Evolutionary conservation across 2,797 vertebrate genomes (phyloP), one percentile per base, ranked within the genome.

Genomic region (Anguilla megastoma): DNA sequence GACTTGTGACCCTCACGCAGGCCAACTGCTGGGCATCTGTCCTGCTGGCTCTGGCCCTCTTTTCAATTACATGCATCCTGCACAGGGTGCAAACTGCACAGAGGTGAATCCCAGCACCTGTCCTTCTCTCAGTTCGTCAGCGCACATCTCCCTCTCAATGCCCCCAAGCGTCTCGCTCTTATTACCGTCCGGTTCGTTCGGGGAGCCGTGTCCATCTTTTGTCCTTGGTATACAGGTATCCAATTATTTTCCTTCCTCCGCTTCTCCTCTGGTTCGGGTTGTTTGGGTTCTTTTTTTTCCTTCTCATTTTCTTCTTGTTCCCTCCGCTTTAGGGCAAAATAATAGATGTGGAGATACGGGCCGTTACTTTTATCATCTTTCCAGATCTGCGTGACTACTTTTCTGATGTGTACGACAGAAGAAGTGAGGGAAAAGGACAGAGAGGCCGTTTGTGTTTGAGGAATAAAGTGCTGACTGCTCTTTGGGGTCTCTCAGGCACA

Each of bases 151-250:
- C 5, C 79, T 69, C 79, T 24, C 45, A 3, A 45, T 48, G 24
- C 21, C 79, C 79, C 45, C 16, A 45, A 50, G 79, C 79, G n/a
- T 2, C 45, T 82, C 4, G 7, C 79, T 48, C 45, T n/a, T n/a
- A 50, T 50, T 82, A 27, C 41, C 45, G 24, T 48, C 79, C 7
- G n/a, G 63, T 7, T 50, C 45, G 0, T 10, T 50, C 79, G 9
- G 5, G 50, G 21, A 82, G 79, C 45, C 24, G 18, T 50, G 41
- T n/a, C n/a, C 79, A 8, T 82, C 45, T 27, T 45, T 82, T 50
- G 45, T 82, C 79, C 79, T 82, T 82, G 79, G 41, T 82, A n/a
- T n/a, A 50, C 45, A 82, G 79, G 79, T 48, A 50, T 82, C 79
- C 79, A 82, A 82, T 82, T 82, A 82, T 82, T 82, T 82, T 27